Percentiles rank a stretch among this genome's conserved stretches.
Conservation (phyloP, 2,797 vertebrate species). For the Liparis tanakae region DNA sequence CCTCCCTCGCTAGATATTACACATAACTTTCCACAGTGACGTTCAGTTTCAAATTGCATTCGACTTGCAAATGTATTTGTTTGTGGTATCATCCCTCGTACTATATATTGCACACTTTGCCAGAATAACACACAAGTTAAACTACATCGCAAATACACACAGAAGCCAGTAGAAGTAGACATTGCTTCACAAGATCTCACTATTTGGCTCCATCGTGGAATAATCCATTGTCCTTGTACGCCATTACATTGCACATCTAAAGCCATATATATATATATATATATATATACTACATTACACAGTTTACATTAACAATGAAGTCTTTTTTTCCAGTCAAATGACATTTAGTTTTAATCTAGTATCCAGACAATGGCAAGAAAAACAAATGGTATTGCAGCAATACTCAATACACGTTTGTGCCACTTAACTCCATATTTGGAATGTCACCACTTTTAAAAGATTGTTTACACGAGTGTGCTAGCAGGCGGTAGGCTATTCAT, state of each 20-base stretch:
- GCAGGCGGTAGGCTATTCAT: background rate
- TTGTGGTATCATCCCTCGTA: background rate
- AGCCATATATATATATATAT: no score
- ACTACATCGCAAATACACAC: background rate
- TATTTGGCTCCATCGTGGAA: background rate
- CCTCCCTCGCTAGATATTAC: constrained; percentile 19
- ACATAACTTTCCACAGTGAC: constrained; percentile 13
- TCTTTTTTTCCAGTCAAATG: background rate
- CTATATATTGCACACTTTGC: constrained; percentile 20
- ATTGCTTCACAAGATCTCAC: background rate
- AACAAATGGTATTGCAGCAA: background rate
- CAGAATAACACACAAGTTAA: background rate
- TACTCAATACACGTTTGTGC: no score
- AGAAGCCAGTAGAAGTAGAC: background rate
- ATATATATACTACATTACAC: no score
- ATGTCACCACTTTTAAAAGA: background rate
- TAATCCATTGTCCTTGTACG: constrained; percentile 1
- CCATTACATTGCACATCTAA: constrained; percentile 11
- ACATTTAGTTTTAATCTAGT: background rate
- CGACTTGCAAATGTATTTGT: constrained; percentile 15
- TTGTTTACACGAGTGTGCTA: background rate
- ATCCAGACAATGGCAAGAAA: background rate
- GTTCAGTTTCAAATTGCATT: constrained; percentile 14
- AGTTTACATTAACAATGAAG: background rate
- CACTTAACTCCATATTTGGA: background rate